Base-by-base conservation (phyloP, 2,113 vertebrate genomes). In the Pteronura brasiliensis region DNA sequence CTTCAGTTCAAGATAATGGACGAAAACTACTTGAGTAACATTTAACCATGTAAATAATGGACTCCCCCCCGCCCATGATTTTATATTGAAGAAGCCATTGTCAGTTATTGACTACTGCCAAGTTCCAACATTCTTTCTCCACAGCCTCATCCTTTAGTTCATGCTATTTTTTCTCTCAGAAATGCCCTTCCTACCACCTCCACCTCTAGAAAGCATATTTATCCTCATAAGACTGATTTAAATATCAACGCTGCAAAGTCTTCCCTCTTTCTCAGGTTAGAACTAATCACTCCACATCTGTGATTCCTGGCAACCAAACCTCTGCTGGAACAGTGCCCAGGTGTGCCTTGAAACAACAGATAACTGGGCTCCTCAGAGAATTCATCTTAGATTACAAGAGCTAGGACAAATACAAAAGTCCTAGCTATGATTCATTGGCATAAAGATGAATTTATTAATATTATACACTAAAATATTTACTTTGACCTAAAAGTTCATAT, bases 241-340 rank as follows among this genome's bases (percentile, higher is more conserved):
- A 96, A 96, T 89, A 82, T 89, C 94, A 86, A n/a, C 39, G 89
- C 94, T 81, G 4, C 3, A 13, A 82, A 97, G 79, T 71, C 49
- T 86, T 85, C 21, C n/a, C 77, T 44, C 44, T 39, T 94, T 94
- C 59, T 63, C 72, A 93, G 72, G 59, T 67, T 82, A 96, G 86
- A 97, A 86, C 20, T 89, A 87, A 89, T 93, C n/a, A 82, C 21
- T 91, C 13, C 79, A 89, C 65, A 89, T 89, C 92, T 93, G 77
- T n/a, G 71, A 81, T 79, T 85, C 71, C 52, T 95, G 77, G 77
- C 82, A 95, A 44, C 7, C 42, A 29, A 29, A 34, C 29, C 39
- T n/a, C 63, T 74, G 21, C 67, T 96, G 67, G 87, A 95, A 79
- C 7, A 82, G 49, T 27, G 57, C 7, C 42, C 65, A 4, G 0